Percentiles rank a stretch among this genome's conserved stretches.
phyloP scores from a whole-genome alignment of 1,140 invertebrate species.

The Brachionus plicatilis region DNA sequence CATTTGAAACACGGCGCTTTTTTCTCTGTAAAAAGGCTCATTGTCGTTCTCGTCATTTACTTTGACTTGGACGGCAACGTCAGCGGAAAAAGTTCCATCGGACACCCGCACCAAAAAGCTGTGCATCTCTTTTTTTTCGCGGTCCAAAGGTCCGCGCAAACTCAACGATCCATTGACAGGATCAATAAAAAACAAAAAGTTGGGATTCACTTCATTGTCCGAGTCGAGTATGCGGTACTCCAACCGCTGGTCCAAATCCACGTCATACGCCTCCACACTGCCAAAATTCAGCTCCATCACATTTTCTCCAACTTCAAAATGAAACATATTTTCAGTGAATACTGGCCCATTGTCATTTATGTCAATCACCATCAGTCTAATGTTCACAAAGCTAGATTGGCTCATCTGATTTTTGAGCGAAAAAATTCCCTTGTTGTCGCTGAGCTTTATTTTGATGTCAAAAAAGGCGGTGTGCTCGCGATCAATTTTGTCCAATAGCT shows the following conservation, averaged over 20 bases:
- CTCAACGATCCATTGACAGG: constrained; percentile 11
- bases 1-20: background rate
- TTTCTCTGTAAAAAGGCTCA: background rate
- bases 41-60: constrained; percentile 27
- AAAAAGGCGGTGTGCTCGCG: background rate
- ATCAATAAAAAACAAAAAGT: constrained; percentile 24
- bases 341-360: constrained; percentile 1
- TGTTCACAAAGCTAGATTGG: background rate
- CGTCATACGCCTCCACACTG: background rate
- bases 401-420: background rate
- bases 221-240: background rate
- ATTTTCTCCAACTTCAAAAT: constrained; percentile 8
- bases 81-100: background rate
- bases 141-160: background rate
- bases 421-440: background rate
- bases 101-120: background rate
- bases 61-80: background rate
- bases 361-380: background rate
- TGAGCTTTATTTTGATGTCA: constrained; percentile 30
- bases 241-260: background rate
- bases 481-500: background rate
- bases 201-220: constrained; percentile 10
- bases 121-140: constrained; percentile 30
- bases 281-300: background rate
- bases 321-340: background rate